Evolutionary conservation across 1,140 invertebrate species (phyloP), one percentile per base, ranked within the genome.

Genomic region (Capitella teleta): DNA sequence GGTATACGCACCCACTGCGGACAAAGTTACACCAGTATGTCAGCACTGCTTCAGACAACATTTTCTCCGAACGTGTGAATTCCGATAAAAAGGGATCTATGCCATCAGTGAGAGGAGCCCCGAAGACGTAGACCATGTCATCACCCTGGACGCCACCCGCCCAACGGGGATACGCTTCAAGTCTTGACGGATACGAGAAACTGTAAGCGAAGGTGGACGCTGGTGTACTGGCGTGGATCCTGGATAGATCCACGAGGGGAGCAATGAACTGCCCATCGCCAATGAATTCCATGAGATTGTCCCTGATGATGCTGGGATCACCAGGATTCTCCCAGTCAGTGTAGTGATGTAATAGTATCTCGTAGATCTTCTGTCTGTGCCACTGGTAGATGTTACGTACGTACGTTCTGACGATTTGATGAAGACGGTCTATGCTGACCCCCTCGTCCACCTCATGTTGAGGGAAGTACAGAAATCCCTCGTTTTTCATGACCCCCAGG

Each of bases 21-120:
- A 88, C 89, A 68, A 98, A 98, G 76, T 97, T 98, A n/a, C 87
- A 84, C 74, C 92, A 85, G 66, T 93, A 94, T 24, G 85, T 80
- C 78, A 98, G 95, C 42, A 94, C 85, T 48, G 85, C 85, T 72
- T 95, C 87, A 1, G 90, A 85, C 5, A 98, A 76, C 43, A 83
- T 80, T 46, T 85, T 79, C 76, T 98, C 93, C 18, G 83, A 79
- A 6, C 40, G 32, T 18, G 28, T 52, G 36, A 16, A 52, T 0
- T 18, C 34, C 6, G 34, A 47, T 16, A 36, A 21, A 32, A 55
- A 51, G 2, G 44, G 44, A 4, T 24, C 43, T 10, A 53, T 32
- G 26, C 66, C 44, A 84, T 72, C 28, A 81, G 87, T 41, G 80
- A 96, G 67, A 6, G 92, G 91, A 8, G 87, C 83, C 5, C 90